Evolutionary conservation across 2,113 vertebrate genomes (phyloP), one percentile per base, ranked within the genome.

Genomic region (Nymphicus hollandicus): DNA sequence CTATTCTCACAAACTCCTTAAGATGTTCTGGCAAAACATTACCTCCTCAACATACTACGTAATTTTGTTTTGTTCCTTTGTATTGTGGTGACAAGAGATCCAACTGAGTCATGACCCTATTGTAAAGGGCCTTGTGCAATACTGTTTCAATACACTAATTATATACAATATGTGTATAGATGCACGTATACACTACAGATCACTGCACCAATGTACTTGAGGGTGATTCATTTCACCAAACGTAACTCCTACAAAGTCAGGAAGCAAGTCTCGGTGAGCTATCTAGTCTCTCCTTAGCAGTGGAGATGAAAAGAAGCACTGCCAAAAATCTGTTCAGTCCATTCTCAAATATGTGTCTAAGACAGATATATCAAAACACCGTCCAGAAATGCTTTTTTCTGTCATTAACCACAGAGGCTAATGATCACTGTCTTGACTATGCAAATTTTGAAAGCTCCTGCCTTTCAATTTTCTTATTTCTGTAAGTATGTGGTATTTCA

Each of bases 21-120:
- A 44, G 46, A 81, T 0, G 0, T 55, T 66, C 46, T 64, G 29
- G 9, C 31, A 53, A 76, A 94, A 70, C 1, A 23, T 39, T n/a
- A 77, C 4, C 14, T 10, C 20, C 9, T 10, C 23, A 43, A 49
- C 14, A 39, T 27, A 27, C 3, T 20, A 13, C 0, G 0, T 33
- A 37, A 58, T 69, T 73, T 52, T 73, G 11, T 53, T 50, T 23
- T 55, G 12, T 66, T 77, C 13, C 33, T 72, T 27, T 77, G 20
- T 39, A 46, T 10, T 61, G 22, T n/a, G 29, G n/a, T 41, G 16
- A 39, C 11, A 69, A 60, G 41, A 72, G 22, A 66, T 46, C 7
- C 29, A 73, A 2, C 4, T 35, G 12, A 58, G 8, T 41, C 72
- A 47, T 13, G 18, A 60, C 11, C 5, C 3, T 24, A 19, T 50